A percentile compares a stretch with the other conserved stretches of the same genome.
Conservation (phyloP, 2,888 invertebrate species). For the Cephus pygmeus region DNA sequence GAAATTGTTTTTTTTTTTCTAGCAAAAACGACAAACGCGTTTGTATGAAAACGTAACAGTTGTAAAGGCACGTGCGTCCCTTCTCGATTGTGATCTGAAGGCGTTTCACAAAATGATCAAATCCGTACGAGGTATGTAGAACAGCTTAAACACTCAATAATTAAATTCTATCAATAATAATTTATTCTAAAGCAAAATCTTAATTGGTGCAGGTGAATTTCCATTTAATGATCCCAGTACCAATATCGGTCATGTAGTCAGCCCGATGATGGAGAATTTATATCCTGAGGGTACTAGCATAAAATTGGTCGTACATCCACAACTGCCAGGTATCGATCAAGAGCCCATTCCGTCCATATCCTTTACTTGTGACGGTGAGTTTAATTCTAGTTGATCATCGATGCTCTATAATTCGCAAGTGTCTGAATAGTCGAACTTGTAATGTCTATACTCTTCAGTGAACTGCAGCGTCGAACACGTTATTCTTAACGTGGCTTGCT, state of each 20-base stretch:
- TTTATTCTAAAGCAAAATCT: slow-evolving; percentile 22
- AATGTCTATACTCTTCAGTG: slow-evolving; percentile 71
- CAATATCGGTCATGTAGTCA: slow-evolving; percentile 90
- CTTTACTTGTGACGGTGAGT: slow-evolving; percentile 92
- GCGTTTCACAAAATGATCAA: slow-evolving; percentile 88
- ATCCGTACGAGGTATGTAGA: slow-evolving; percentile 77
- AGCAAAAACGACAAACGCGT: slow-evolving; percentile 71
- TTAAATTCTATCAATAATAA: slow-evolving; percentile 12
- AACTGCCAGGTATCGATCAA: slow-evolving; percentile 68
- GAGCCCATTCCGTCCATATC: slow-evolving; percentile 76
- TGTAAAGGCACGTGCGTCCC: slow-evolving; percentile 73
- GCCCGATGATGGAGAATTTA: slow-evolving; percentile 84
- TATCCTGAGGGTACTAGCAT: slow-evolving; percentile 87
- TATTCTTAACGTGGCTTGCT: slow-evolving; percentile 84
- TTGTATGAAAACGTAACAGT: slow-evolving; percentile 78
- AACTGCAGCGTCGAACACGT: slow-evolving; percentile 88
- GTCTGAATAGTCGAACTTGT: slow-evolving; percentile 12
- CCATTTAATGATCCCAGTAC: slow-evolving; percentile 79
- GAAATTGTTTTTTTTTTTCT: slow-evolving; percentile 37
- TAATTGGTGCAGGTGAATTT: slow-evolving; percentile 72
- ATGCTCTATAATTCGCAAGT: background rate
- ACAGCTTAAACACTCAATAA: background rate
- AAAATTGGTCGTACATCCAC: slow-evolving; percentile 84
- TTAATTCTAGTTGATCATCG: background rate
- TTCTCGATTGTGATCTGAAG: slow-evolving; percentile 81